These are phyloP conservation scores for Perca flavescens DNA, from an alignment of 2,113 vertebrate species.

Conservation along the genomic window DNA sequence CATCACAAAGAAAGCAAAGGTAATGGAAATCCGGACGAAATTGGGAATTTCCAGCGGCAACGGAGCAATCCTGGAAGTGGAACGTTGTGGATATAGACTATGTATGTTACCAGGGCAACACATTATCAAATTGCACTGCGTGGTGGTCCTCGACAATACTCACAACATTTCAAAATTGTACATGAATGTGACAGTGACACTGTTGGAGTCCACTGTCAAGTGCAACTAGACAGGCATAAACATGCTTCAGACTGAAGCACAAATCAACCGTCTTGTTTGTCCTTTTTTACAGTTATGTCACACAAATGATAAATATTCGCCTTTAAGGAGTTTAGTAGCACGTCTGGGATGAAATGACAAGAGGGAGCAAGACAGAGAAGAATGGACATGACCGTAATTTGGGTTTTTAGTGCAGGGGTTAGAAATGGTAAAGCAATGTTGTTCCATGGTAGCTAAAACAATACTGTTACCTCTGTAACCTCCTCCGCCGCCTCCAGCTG, in stretches of 20 bases:
- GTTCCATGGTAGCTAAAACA: not conserved
- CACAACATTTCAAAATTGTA: not conserved
- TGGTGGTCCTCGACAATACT: not conserved
- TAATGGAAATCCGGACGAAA: no score
- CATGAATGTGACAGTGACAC: not conserved
- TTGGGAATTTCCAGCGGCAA: no score
- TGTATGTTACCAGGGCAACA: not conserved
- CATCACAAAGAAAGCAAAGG: no score
- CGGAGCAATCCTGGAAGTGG: no score
- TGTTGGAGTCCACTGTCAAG: not conserved
- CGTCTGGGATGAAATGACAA: not conserved
- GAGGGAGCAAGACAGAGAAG: not conserved
- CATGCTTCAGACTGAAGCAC: not conserved
- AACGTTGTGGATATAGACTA: no score
- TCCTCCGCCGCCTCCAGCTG: slow-evolving; percentile 90
- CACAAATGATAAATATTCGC: not conserved
- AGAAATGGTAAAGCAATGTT: not conserved
- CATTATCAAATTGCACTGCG: not conserved
- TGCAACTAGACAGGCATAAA: not conserved
- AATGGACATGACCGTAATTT: not conserved
- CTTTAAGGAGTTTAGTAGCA: not conserved
- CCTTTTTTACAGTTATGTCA: not conserved
- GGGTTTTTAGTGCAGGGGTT: not conserved
- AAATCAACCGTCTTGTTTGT: not conserved
- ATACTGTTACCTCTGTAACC: slow-evolving; percentile 88